Conservation (phyloP, 2,888 invertebrate species). For the Agonopterix arenella region DNA sequence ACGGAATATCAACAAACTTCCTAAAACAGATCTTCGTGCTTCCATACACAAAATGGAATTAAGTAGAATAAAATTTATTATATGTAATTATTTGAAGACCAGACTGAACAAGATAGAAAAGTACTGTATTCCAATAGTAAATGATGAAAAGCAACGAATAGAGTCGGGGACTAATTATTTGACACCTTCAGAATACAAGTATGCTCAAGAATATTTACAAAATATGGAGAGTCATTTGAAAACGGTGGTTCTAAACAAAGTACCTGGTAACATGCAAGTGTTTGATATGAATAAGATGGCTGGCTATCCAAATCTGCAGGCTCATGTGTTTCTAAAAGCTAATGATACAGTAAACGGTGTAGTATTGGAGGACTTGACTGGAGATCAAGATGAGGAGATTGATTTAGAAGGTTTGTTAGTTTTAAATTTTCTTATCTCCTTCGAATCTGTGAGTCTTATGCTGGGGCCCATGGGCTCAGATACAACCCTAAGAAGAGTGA, state of each 20-base stretch:
- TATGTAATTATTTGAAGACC: conserved; percentile 89
- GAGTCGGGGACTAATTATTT: conserved; percentile 79
- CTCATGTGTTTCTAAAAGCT: conserved; percentile 90
- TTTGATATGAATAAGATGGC: conserved; percentile 81
- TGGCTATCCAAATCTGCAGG: conserved; percentile 86
- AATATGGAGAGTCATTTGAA: conserved; percentile 78
- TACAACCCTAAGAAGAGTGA: too few relatives aligned
- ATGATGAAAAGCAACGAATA: conserved; percentile 80
- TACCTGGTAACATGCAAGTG: conserved; percentile 84
- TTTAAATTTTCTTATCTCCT: background rate
- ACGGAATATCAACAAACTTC: conserved; percentile 84
- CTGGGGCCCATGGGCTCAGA: too few relatives aligned
- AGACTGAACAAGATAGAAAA: conserved; percentile 92
- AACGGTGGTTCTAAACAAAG: conserved; percentile 82
- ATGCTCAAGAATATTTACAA: conserved; percentile 81
- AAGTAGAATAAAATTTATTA: conserved; percentile 89
- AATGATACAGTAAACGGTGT: conserved; percentile 83
- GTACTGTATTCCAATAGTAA: conserved; percentile 83
- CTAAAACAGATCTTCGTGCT: conserved; percentile 86
- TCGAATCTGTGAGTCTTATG: too few relatives aligned
- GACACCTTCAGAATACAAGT: conserved; percentile 84
- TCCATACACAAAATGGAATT: conserved; percentile 92
- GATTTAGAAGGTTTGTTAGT: conserved; percentile 76
- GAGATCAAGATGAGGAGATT: conserved; percentile 85
- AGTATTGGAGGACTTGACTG: conserved; percentile 80